Evolutionary conservation across 2,113 vertebrate genomes (phyloP), one percentile per base, ranked within the genome.

Genomic region (Oophaga pumilio): DNA sequence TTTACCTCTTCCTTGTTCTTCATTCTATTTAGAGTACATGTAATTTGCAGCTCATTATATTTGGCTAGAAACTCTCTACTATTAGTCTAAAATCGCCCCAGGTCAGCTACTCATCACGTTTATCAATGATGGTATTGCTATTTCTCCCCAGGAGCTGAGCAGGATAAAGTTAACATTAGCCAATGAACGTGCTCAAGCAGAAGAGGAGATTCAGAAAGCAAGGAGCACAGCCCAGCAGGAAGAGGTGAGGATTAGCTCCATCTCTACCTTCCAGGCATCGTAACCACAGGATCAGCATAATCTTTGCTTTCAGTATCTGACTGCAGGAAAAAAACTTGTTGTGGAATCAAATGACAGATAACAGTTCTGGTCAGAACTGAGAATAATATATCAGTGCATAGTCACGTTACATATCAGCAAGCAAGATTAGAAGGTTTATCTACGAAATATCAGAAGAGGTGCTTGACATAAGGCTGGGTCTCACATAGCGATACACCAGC

Each of bases 201-300:
- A 97, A 82, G 97, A 98, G 89, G 96, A 98, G 83, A 90, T 98
- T 57, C 90, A 94, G 3, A 96, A 95, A 90, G 94, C 92, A 8
- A 94, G 94, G 81, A 93, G 87, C 87, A 96, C 97, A 89, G 92
- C 93, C 2, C 95, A 96, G 6, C 60, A 96, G 93, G 97, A 99
- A 90, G 95, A 97, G 96, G 97, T 99, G 84, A 91, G 93, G n/a
- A 14, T 77, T 57, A 85, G 33, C 60, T 56, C 10, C 6, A 33
- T 71, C 14, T 71, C 68, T 33, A 11, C 26, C 68, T 8, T 71
- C 28, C 17, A 33, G 68, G 28, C 26, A 10, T 66, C 62, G 2
- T 73, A 73, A 49, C 43, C 71, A 74, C 43, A 50, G 17, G 71
- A 74, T 74, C 71, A 22, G 71, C 69, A 20, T 2, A 7, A 43